These are phyloP conservation scores for Anoplolepis gracilipes DNA, from an alignment of 1,140 invertebrate species.

Conservation along the genomic window DNA sequence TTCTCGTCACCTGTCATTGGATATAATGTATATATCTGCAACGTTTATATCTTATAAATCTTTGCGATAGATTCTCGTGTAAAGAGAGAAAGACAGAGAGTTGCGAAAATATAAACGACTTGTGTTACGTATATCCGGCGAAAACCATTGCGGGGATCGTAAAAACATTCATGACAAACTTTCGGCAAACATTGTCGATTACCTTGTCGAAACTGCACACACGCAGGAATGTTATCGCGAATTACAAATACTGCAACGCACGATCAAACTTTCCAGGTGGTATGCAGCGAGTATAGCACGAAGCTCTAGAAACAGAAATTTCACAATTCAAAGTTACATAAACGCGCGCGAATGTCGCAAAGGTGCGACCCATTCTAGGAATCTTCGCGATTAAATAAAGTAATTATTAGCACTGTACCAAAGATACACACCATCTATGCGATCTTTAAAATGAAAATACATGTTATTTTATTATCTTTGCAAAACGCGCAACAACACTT, in stretches of 20 bases:
- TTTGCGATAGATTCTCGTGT: not conserved
- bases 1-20: not conserved
- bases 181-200: slow-evolving; percentile 10
- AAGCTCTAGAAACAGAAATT: slow-evolving; percentile 34
- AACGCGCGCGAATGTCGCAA: slow-evolving; percentile 28
- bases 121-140: slow-evolving; percentile 10
- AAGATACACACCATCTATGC: slow-evolving; percentile 6
- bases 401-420: slow-evolving; percentile 49
- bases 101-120: slow-evolving; percentile 17
- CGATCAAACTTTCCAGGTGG: not conserved
- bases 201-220: not conserved
- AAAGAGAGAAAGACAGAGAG: no score
- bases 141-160: not conserved
- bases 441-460: slow-evolving; percentile 23
- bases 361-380: slow-evolving; percentile 23
- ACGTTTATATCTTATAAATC: not conserved
- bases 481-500: not conserved
- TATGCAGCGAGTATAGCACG: not conserved
- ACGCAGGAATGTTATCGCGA: slow-evolving; percentile 10
- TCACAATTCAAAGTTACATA: slow-evolving; percentile 32
- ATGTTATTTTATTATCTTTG: slow-evolving; percentile 21
- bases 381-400: slow-evolving; percentile 32
- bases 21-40: not conserved
- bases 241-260: slow-evolving; percentile 1
- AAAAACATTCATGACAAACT: slow-evolving; percentile 18